Percentiles rank a stretch among this genome's conserved stretches.
Conservation (phyloP, 2,888 invertebrate species). For the Oscheius sp. region DNA sequence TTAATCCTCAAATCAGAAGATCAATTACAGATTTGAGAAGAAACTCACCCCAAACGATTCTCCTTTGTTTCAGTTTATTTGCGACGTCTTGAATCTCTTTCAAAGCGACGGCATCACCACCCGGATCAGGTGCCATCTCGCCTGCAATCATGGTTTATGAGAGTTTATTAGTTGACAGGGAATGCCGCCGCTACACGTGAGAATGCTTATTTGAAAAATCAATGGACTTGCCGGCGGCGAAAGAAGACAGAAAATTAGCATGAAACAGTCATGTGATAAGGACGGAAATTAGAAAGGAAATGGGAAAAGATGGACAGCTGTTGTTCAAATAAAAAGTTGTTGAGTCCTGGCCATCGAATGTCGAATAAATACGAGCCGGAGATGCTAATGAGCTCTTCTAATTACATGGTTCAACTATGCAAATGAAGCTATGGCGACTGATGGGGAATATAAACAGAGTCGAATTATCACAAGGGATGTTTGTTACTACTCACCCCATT, state of each 20-base stretch:
- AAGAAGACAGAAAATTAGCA: background rate
- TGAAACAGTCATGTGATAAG: background rate
- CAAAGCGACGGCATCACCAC: background rate
- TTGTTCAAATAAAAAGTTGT: background rate
- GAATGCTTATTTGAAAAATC: slow-evolving; percentile 28
- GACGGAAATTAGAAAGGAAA: background rate
- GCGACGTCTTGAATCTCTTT: slow-evolving; percentile 4
- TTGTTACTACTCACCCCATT: slow-evolving; percentile 8
- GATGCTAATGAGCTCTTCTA: slow-evolving; percentile 17
- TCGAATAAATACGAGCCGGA: background rate
- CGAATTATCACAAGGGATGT: background rate
- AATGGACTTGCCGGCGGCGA: slow-evolving; percentile 3
- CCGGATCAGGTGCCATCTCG: slow-evolving; percentile 22
- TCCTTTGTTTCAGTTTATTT: slow-evolving; percentile 8
- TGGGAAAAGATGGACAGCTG: background rate
- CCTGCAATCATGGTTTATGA: slow-evolving; percentile 1
- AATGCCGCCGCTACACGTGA: background rate
- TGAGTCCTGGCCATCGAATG: no score
- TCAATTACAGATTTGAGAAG: no score
- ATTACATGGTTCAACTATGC: slow-evolving; percentile 9
- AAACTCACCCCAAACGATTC: slow-evolving; percentile 9
- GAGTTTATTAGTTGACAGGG: background rate
- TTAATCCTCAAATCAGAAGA: slow-evolving; percentile 3
- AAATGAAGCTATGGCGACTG: background rate
- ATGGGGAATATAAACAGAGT: background rate